Evolutionary conservation across 1,140 invertebrate species (phyloP).

Genomic region (Chymomyza costata): DNA sequence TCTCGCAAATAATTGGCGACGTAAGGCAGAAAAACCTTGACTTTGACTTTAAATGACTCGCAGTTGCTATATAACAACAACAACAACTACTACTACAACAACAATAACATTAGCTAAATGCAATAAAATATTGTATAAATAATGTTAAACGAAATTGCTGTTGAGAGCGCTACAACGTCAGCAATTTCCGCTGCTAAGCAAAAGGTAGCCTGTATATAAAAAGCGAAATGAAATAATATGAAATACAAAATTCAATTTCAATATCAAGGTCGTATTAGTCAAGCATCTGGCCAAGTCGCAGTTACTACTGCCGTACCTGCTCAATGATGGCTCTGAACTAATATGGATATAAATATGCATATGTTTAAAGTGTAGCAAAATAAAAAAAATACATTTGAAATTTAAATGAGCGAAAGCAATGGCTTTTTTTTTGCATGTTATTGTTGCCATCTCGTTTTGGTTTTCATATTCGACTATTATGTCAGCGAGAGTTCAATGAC

Average conservation of each 20-base stretch:
- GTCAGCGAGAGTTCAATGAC: slow-evolving; percentile 55
- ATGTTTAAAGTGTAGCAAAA: slow-evolving; percentile 11
- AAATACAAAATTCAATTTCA: slow-evolving; percentile 54
- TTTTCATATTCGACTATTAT: too few relatives aligned
- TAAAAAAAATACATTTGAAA: slow-evolving; percentile 29
- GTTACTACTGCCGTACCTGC: slow-evolving; percentile 39
- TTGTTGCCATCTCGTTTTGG: slow-evolving; percentile 16
- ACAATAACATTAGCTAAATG: too few relatives aligned
- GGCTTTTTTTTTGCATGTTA: slow-evolving; percentile 25
- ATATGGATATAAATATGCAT: slow-evolving; percentile 49
- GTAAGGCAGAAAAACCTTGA: slow-evolving; percentile 75
- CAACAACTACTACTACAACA: slow-evolving; percentile 8
- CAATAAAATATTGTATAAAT: not conserved
- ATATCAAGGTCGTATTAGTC: slow-evolving; percentile 61
- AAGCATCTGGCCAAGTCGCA: not conserved
- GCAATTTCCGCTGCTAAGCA: too few relatives aligned
- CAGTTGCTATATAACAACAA: slow-evolving; percentile 15
- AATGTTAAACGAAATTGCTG: not conserved
- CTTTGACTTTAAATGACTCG: slow-evolving; percentile 75
- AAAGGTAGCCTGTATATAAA: not conserved
- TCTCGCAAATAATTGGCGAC: slow-evolving; percentile 59
- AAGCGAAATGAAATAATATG: not conserved
- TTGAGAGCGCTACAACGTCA: not conserved
- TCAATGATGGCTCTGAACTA: slow-evolving; percentile 24
- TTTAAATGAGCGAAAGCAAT: slow-evolving; percentile 39